phyloP scores from a whole-genome alignment of 1,140 invertebrate genomes.

The Helicoverpa zea region DNA sequence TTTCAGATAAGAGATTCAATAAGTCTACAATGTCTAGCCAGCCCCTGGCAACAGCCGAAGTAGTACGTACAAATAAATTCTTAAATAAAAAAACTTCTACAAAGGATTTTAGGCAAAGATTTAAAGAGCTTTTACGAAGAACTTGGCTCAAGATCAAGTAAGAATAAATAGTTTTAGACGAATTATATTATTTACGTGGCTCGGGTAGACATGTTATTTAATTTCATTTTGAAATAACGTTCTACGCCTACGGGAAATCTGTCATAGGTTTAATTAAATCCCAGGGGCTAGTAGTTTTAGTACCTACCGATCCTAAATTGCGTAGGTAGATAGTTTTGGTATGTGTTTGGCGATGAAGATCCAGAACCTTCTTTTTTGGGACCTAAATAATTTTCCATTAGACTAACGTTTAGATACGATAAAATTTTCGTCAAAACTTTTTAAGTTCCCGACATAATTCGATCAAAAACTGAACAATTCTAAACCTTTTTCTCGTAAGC shows the following conservation, averaged over 20 bases:
- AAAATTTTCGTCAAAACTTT: neutral
- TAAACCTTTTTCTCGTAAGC: too few species aligned
- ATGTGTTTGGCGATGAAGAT: too few species aligned
- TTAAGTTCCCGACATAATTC: too few species aligned
- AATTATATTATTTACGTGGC: conserved; percentile 9
- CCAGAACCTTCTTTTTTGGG: too few species aligned
- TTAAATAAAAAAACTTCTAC: too few species aligned
- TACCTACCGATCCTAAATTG: neutral
- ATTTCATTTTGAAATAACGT: neutral
- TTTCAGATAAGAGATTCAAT: too few species aligned
- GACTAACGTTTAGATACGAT: neutral
- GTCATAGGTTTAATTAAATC: neutral
- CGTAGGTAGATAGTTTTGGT: neutral
- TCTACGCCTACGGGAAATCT: neutral
- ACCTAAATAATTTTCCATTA: too few species aligned
- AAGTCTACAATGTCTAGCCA: too few species aligned
- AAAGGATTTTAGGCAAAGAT: conserved; percentile 1
- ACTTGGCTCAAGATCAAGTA: conserved; percentile 20
- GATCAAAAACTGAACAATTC: too few species aligned
- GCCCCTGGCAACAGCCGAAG: too few species aligned
- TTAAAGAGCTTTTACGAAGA: conserved; percentile 10
- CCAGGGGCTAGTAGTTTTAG: neutral
- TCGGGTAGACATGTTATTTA: neutral
- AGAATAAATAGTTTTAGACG: neutral
- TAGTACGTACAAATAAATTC: too few species aligned